Evolutionary conservation across 2,888 invertebrate species (phyloP).

Genomic region (Petrolisthes cinctipes): DNA sequence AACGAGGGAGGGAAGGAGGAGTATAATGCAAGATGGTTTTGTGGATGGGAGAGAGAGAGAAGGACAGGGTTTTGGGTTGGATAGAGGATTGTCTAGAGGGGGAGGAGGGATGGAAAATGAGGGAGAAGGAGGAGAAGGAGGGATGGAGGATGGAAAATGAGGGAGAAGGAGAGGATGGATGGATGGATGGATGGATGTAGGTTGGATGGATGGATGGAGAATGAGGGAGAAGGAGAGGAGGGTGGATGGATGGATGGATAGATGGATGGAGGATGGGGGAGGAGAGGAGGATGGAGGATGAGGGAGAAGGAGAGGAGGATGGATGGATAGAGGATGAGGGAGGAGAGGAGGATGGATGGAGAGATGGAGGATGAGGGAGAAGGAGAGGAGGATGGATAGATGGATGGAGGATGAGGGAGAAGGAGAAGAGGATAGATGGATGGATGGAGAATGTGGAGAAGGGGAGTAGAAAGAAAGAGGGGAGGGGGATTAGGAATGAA

Average conservation of each 20-base stretch:
- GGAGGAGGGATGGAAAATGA: background rate
- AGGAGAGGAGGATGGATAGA: background rate
- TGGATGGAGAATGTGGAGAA: background rate
- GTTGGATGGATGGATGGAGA: background rate
- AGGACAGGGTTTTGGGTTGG: background rate
- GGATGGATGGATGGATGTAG: background rate
- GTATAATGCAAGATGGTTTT: background rate
- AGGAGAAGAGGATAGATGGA: background rate
- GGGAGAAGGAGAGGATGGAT: background rate
- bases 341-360: background rate
- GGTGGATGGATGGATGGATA: background rate
- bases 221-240: background rate
- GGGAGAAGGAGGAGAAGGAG: background rate
- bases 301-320: background rate
- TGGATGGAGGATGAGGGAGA: background rate
- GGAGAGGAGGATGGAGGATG: background rate
- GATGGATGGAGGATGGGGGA: background rate
- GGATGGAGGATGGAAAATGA: background rate
- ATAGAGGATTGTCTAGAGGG: background rate
- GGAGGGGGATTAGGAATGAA: background rate
- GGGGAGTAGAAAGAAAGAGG: background rate
- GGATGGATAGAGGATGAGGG: background rate
- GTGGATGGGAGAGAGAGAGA: background rate
- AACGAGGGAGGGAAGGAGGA: background rate
- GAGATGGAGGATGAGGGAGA: too few relatives aligned